Evolutionary conservation across 2,888 invertebrate species (phyloP).

Genomic region (Nowickia ferox): DNA sequence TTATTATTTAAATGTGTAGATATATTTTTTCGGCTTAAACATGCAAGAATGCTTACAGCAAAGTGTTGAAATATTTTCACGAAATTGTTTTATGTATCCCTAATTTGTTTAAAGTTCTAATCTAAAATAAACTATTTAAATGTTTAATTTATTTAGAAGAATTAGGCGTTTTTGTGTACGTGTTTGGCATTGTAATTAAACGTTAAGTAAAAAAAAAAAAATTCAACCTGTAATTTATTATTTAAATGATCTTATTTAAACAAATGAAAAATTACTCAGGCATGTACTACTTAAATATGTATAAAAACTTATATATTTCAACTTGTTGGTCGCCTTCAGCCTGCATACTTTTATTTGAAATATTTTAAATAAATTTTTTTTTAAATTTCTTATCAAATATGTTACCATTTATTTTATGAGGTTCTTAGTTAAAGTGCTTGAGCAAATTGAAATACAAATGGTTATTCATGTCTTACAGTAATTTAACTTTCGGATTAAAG

Average conservation of each 20-base stretch:
- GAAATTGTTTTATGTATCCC: not conserved
- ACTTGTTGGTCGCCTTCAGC: not conserved
- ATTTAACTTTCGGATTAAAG: not conserved
- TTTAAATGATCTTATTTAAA: conserved; percentile 8
- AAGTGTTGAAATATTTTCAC: not conserved
- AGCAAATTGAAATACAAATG: not conserved
- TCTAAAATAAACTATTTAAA: conserved; percentile 48
- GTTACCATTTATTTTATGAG: conserved; percentile 39
- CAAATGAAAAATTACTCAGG: not conserved
- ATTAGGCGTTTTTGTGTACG: conserved; percentile 16
- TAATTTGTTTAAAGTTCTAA: conserved; percentile 21
- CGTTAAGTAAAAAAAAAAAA: not conserved
- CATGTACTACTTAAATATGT: not conserved
- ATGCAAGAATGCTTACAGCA: too few species aligned
- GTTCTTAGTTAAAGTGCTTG: not conserved
- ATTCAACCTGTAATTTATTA: not conserved
- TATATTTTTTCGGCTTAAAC: too few species aligned
- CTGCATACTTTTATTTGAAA: conserved; percentile 46
- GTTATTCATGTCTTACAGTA: conserved; percentile 12
- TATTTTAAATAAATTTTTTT: not conserved
- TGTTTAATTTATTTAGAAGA: conserved; percentile 18
- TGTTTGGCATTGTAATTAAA: conserved; percentile 46
- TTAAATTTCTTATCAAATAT: conserved; percentile 47
- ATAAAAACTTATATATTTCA: not conserved
- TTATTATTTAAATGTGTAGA: not conserved